Evolutionary conservation across 2,113 vertebrate species (phyloP).

Genomic region (Nothoprocta perdicaria): DNA sequence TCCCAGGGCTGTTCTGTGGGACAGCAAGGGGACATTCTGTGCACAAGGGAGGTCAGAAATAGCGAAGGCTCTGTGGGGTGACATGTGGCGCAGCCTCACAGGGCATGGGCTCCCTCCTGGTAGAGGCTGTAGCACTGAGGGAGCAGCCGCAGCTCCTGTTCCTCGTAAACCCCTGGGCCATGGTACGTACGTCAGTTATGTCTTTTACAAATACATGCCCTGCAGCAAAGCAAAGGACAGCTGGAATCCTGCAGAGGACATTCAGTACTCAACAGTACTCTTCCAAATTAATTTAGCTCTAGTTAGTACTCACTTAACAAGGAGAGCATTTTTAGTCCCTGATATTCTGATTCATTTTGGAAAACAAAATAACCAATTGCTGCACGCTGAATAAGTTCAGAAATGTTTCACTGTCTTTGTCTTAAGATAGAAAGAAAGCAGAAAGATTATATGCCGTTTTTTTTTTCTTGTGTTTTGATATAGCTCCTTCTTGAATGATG

Average conservation of each 20-base stretch:
- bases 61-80: neutral
- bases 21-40: neutral
- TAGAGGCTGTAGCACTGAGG: neutral
- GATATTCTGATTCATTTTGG: neutral
- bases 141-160: neutral
- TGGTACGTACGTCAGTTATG: accelerated
- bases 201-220: accelerated
- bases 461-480: neutral
- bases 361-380: neutral
- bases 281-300: neutral
- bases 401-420: neutral
- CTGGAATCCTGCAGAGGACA: neutral
- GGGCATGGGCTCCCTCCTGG: neutral
- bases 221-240: accelerated
- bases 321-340: neutral
- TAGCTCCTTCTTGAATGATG: neutral
- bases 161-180: neutral
- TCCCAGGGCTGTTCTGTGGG: accelerated
- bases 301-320: neutral
- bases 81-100: neutral
- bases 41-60: neutral
- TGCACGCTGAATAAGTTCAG: neutral
- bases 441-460: neutral
- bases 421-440: neutral
- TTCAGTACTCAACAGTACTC: neutral